Percentiles rank a stretch among this genome's conserved stretches.
Conservation (phyloP, 2,797 vertebrate genomes). For the Ctenochaetus hawaiiensis region DNA sequence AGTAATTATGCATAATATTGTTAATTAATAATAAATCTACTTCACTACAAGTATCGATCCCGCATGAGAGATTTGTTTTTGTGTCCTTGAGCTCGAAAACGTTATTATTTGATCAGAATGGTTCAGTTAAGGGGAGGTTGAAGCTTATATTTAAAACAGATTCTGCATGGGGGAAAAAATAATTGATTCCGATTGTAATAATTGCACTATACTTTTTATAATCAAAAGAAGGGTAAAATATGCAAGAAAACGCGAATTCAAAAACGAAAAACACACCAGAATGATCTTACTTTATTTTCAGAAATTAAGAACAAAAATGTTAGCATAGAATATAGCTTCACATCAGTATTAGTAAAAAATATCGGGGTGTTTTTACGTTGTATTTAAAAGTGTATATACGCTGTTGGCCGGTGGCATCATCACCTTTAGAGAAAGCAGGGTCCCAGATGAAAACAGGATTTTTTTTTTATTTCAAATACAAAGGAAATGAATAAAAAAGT, state of each 20-base stretch:
- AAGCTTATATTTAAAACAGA: neutral
- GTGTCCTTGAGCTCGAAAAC: neutral
- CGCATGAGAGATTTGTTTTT: slow-evolving; percentile 11
- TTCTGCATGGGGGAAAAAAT: neutral
- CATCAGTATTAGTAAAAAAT: neutral
- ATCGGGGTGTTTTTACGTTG: neutral
- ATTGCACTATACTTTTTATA: slow-evolving; percentile 1
- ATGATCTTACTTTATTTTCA: slow-evolving; percentile 4
- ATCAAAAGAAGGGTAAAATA: neutral
- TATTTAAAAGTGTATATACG: neutral
- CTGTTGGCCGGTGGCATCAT: neutral
- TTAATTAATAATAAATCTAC: slow-evolving; percentile 9
- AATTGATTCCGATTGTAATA: slow-evolving; percentile 2
- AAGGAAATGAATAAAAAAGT: neutral
- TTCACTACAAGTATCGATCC: neutral
- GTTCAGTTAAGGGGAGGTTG: neutral
- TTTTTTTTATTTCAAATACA: neutral
- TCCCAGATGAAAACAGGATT: slow-evolving; percentile 10
- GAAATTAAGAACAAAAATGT: neutral
- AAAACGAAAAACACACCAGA: slow-evolving; percentile 1
- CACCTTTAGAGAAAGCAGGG: slow-evolving; percentile 1
- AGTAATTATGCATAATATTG: slow-evolving; percentile 13
- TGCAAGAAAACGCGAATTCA: neutral
- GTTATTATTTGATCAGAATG: neutral
- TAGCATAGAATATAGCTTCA: neutral